These are phyloP conservation scores for Acanthaster planci DNA, from an alignment of 35 echinoderm and acorn worm genomes.

Conservation along the genomic window DNA sequence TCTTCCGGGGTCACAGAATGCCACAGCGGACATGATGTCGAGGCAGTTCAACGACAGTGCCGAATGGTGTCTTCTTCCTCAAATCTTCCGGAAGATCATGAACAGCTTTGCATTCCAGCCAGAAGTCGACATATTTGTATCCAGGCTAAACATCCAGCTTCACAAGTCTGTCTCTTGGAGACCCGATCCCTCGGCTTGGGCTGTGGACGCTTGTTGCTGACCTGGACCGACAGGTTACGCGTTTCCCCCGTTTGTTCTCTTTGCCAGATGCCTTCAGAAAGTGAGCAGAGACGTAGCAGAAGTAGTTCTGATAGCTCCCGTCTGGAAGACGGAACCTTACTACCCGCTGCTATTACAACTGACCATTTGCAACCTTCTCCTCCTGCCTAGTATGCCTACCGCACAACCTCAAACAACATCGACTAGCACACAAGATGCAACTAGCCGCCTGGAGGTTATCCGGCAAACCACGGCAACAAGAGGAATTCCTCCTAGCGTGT, in stretches of 20 bases:
- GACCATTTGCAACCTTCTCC: too few species aligned
- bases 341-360: too few species aligned
- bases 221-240: too few species aligned
- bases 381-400: too few species aligned
- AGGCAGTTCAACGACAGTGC: conserved; percentile 31
- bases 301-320: too few species aligned
- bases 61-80: conserved; percentile 60
- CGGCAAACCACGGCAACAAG: conserved; percentile 24
- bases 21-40: conserved; percentile 46
- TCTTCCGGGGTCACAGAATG: conserved; percentile 51
- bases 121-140: conserved; percentile 57
- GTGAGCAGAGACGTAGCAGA: too few species aligned
- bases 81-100: conserved; percentile 15
- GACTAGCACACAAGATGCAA: conserved; percentile 1
- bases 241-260: too few species aligned
- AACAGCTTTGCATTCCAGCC: conserved; percentile 1
- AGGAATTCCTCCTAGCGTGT: not conserved
- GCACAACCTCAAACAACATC: too few species aligned
- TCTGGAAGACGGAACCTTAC: too few species aligned
- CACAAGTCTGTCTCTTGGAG: conserved; percentile 32
- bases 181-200: conserved; percentile 28
- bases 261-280: too few species aligned
- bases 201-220: conserved; percentile 38
- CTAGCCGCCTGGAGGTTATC: conserved; percentile 39
- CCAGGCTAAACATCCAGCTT: conserved; percentile 36